These are phyloP conservation scores for Wasmannia auropunctata DNA, from an alignment of 1,140 invertebrate species.

Conservation along the genomic window DNA sequence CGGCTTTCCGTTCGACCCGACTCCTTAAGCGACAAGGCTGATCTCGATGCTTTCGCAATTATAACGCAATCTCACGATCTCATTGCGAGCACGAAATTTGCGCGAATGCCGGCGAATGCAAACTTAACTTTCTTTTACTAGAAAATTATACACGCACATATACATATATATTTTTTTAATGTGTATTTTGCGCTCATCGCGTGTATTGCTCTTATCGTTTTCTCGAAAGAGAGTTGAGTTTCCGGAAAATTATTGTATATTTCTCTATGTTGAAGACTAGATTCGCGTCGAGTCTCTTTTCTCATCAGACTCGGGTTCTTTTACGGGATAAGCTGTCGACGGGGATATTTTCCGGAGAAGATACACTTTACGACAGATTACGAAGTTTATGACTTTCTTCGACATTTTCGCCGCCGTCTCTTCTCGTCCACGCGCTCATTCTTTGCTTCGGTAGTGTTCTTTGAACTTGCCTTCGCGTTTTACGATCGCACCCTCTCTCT, in stretches of 20 bases:
- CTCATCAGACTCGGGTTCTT: constrained; percentile 64
- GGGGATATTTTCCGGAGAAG: constrained; percentile 66
- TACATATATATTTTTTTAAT: background rate
- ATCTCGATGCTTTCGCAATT: constrained; percentile 29
- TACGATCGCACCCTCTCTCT: constrained; percentile 57
- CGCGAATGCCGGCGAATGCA: background rate
- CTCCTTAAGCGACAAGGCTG: constrained; percentile 5
- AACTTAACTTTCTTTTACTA: background rate
- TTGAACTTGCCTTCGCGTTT: constrained; percentile 65
- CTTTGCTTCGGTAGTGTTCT: constrained; percentile 38
- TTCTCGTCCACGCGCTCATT: constrained; percentile 46
- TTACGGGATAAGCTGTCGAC: constrained; percentile 65
- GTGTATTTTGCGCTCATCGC: background rate
- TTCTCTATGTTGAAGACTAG: background rate
- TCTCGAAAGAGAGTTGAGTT: background rate
- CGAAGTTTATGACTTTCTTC: constrained; percentile 79
- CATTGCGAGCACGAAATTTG: background rate
- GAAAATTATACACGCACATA: background rate
- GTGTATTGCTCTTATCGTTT: background rate
- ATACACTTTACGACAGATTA: constrained; percentile 81
- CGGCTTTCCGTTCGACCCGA: constrained; percentile 8
- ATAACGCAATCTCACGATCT: background rate
- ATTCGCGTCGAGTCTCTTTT: constrained; percentile 29
- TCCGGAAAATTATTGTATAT: background rate
- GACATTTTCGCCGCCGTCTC: constrained; percentile 34